Evolutionary conservation across 2,888 invertebrate genomes (phyloP).

Genomic region (Autographa gamma): DNA sequence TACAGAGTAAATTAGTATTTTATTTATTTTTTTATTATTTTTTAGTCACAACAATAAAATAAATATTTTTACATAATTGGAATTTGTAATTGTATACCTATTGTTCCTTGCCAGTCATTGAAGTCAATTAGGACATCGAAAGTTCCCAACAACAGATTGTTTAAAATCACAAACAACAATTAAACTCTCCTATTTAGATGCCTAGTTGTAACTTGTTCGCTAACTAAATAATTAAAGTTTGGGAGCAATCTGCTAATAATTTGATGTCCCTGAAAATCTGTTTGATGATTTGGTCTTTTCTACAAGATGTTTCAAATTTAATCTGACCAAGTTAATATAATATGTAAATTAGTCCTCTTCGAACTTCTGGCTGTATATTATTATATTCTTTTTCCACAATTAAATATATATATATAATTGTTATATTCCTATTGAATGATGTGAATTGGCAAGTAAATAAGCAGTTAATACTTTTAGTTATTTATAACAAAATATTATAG

Average conservation of each 20-base stretch:
- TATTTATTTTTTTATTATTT: background rate
- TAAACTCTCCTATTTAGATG: constrained; percentile 28
- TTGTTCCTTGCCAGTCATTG: constrained; percentile 16
- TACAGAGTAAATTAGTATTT: background rate
- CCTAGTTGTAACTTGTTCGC: constrained; percentile 33
- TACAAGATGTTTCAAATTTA: background rate
- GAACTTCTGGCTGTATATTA: background rate
- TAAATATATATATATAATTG: too few relatives aligned
- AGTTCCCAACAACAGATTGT: constrained; percentile 36
- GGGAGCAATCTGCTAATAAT: constrained; percentile 22
- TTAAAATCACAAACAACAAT: constrained; percentile 33
- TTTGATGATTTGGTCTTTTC: constrained; percentile 1
- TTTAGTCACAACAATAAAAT: constrained; percentile 7
- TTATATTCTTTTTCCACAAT: too few relatives aligned
- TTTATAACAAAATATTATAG: background rate
- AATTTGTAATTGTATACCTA: constrained; percentile 15
- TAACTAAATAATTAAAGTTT: constrained; percentile 41
- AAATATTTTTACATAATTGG: constrained; percentile 4
- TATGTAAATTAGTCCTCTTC: background rate
- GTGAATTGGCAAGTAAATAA: too few relatives aligned
- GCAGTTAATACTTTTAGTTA: too few relatives aligned
- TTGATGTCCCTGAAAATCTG: constrained; percentile 13
- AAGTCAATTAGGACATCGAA: constrained; percentile 24
- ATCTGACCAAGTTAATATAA: constrained; percentile 2
- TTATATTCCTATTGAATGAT: too few relatives aligned